These are phyloP conservation scores for Aphaenogaster ashmeadi DNA, from an alignment of 1,140 invertebrate genomes.

Conservation along the genomic window DNA sequence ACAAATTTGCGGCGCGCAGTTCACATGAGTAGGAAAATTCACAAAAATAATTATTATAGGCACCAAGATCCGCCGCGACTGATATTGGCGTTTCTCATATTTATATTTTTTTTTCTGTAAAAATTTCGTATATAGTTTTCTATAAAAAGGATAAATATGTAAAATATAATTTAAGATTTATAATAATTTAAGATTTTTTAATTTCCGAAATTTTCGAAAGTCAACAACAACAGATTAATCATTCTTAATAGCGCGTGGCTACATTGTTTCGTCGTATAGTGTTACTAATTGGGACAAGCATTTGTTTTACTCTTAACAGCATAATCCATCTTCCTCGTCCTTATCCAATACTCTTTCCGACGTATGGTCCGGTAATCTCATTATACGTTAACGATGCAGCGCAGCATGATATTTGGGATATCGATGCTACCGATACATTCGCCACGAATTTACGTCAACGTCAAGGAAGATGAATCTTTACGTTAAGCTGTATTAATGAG, in stretches of 20 bases:
- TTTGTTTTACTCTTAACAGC: conserved; percentile 67
- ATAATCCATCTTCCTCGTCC: conserved; percentile 63
- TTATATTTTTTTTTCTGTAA: background rate
- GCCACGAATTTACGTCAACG: conserved; percentile 51
- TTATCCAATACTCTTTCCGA: conserved; percentile 56
- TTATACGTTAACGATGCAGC: conserved; percentile 80
- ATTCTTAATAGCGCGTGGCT: background rate
- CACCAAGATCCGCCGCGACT: too few relatives aligned
- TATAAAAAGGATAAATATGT: background rate
- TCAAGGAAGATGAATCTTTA: conserved; percentile 29
- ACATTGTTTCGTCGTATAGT: conserved; percentile 61
- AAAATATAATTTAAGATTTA: background rate
- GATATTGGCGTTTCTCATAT: too few relatives aligned
- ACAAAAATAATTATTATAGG: too few relatives aligned
- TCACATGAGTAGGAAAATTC: too few relatives aligned
- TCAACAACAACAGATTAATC: background rate
- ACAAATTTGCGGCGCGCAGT: too few relatives aligned
- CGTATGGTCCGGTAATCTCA: conserved; percentile 76
- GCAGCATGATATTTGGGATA: conserved; percentile 76
- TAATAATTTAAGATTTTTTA: background rate
- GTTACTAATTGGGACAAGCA: conserved; percentile 77
- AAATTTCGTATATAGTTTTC: background rate
- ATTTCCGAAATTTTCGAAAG: background rate
- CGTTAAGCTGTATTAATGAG: conserved; percentile 41
- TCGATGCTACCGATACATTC: conserved; percentile 68